These are phyloP conservation scores for Alethe castanea DNA, from an alignment of 2,113 vertebrate species.

Conservation along the genomic window DNA sequence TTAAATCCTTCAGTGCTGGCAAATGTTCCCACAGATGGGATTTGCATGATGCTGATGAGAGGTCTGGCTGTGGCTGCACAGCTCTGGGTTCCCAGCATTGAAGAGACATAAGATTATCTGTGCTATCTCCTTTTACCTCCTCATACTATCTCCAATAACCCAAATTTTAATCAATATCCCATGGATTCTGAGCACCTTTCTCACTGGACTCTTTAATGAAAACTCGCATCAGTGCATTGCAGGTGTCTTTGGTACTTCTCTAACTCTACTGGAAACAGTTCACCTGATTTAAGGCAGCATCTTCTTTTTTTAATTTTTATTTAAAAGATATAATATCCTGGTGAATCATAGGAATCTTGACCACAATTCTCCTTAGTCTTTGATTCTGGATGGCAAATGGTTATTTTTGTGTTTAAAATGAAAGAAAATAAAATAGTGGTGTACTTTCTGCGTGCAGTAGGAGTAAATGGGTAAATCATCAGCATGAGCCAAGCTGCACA, in stretches of 20 bases:
- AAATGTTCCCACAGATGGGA: not conserved
- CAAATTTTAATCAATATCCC: not conserved
- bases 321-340: not conserved
- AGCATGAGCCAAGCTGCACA: not conserved
- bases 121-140: not conserved
- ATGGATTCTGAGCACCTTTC: not conserved
- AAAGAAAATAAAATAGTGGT: not conserved
- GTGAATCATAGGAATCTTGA: not conserved
- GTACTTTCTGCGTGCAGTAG: not conserved
- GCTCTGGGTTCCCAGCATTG: not conserved
- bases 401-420: not conserved
- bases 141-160: not conserved
- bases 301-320: not conserved
- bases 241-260: not conserved
- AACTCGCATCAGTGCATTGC: not conserved
- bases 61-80: not conserved
- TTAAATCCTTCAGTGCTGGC: not conserved
- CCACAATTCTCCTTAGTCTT: not conserved
- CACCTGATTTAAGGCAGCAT: not conserved
- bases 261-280: not conserved
- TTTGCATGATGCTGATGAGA: rapidly evolving
- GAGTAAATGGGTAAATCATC: not conserved
- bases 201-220: not conserved
- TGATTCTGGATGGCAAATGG: not conserved
- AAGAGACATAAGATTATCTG: not conserved